These are phyloP conservation scores for Achlya flavicornis DNA, from an alignment of 2,888 invertebrate species.

Conservation along the genomic window DNA sequence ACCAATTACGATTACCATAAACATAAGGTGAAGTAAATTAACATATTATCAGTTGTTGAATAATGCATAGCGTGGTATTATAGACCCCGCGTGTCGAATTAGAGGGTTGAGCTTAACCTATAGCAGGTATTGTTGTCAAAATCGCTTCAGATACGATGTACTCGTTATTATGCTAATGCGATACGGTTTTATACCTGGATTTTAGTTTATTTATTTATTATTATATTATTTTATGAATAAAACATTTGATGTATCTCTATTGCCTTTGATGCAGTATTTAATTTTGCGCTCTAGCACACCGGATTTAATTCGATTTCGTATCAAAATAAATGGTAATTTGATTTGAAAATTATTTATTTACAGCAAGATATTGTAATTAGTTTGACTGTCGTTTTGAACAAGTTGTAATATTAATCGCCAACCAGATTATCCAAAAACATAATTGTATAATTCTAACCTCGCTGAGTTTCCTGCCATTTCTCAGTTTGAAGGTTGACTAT, in stretches of 20 bases:
- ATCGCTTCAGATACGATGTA: slow-evolving; percentile 37
- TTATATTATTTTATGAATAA: slow-evolving; percentile 27
- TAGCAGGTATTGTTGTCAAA: slow-evolving; percentile 46
- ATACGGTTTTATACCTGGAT: slow-evolving; percentile 48
- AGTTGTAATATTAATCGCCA: too few relatives aligned
- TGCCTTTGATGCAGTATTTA: neutral
- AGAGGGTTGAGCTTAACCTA: slow-evolving; percentile 60
- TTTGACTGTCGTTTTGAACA: neutral
- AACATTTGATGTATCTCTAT: slow-evolving; percentile 18
- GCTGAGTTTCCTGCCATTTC: too few relatives aligned
- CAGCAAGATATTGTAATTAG: too few relatives aligned
- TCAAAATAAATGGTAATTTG: neutral
- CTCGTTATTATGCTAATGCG: slow-evolving; percentile 55
- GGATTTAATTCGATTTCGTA: neutral
- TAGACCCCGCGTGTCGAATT: slow-evolving; percentile 52
- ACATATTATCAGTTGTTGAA: slow-evolving; percentile 75
- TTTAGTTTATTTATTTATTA: slow-evolving; percentile 31
- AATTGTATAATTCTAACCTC: too few relatives aligned
- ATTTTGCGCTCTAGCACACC: slow-evolving; percentile 1
- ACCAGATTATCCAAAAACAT: too few relatives aligned
- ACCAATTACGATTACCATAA: slow-evolving; percentile 82
- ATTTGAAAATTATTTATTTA: too few relatives aligned
- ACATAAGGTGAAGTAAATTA: slow-evolving; percentile 77
- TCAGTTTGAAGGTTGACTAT: too few relatives aligned
- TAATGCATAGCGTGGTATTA: slow-evolving; percentile 68